Evolutionary conservation across 2,888 invertebrate species (phyloP).

Genomic region (Chloroclystis v-ata): DNA sequence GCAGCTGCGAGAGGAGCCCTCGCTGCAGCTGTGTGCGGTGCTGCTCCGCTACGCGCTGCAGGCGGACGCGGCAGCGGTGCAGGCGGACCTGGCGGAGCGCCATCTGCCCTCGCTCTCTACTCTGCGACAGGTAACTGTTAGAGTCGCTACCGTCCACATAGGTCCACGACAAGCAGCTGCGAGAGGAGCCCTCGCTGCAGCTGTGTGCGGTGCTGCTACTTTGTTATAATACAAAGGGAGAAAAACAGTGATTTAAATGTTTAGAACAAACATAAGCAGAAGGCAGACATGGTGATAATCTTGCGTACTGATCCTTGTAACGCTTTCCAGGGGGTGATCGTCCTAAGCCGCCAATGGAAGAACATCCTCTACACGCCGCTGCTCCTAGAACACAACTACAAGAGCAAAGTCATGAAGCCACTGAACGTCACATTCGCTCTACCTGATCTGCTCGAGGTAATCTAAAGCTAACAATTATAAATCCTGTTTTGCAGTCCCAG

Average conservation of each 20-base stretch:
- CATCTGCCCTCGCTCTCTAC: conserved; percentile 93
- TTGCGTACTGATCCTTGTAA: too few species aligned
- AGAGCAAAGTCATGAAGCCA: conserved; percentile 88
- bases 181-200: conserved; percentile 97
- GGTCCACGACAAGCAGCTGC: conserved; percentile 92
- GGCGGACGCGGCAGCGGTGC: conserved; percentile 86
- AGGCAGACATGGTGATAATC: too few species aligned
- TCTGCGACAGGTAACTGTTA: conserved; percentile 86
- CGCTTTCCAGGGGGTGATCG: conserved; percentile 92
- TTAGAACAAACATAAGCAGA: too few species aligned
- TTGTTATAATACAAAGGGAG: background rate
- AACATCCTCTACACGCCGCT: conserved; percentile 96
- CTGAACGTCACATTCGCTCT: conserved; percentile 93
- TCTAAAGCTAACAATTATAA: too few species aligned
- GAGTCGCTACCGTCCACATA: conserved; percentile 94
- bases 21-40: conserved; percentile 92
- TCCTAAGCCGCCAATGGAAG: conserved; percentile 97
- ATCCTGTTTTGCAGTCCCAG: too few species aligned
- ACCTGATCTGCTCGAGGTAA: conserved; percentile 89
- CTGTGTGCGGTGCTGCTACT: conserved; percentile 90
- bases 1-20: conserved; percentile 96
- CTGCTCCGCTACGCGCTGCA: conserved; percentile 90
- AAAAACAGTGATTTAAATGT: too few species aligned
- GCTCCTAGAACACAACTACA: conserved; percentile 92
- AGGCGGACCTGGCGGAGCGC: conserved; percentile 88